These are phyloP conservation scores for Tyria jacobaeae DNA, from an alignment of 2,888 invertebrate species.

Conservation along the genomic window DNA sequence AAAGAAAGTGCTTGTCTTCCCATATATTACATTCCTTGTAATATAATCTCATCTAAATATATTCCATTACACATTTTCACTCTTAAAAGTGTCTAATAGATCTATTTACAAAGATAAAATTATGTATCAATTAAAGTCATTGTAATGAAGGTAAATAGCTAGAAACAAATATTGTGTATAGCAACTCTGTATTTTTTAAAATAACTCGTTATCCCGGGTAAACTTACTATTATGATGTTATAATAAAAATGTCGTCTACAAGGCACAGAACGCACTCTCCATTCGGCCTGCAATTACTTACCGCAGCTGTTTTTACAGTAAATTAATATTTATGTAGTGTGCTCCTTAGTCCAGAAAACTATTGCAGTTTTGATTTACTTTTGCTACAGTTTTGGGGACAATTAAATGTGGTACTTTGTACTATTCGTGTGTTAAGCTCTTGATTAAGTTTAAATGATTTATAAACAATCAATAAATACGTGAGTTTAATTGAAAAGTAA, in stretches of 20 bases:
- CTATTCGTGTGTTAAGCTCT: too few species aligned
- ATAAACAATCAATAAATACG: too few species aligned
- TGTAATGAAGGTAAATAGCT: background rate
- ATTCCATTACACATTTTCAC: too few species aligned
- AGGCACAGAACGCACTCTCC: constrained; percentile 19
- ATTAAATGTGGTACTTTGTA: too few species aligned
- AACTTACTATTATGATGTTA: constrained; percentile 16
- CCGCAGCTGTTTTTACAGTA: constrained; percentile 38
- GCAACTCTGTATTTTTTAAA: background rate
- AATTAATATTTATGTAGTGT: constrained; percentile 45
- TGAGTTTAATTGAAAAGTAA: too few species aligned
- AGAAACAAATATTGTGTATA: background rate
- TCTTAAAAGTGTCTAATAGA: too few species aligned
- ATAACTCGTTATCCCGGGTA: constrained; percentile 20
- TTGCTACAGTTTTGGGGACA: background rate
- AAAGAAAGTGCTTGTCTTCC: background rate
- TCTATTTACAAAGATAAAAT: too few species aligned
- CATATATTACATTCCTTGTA: background rate
- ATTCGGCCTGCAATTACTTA: constrained; percentile 51
- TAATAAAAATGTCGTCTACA: constrained; percentile 28
- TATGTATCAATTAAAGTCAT: too few species aligned
- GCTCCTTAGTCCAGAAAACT: background rate
- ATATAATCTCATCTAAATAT: background rate
- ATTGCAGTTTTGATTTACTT: constrained; percentile 3
- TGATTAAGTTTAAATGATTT: too few species aligned